Evolutionary conservation across 1,140 invertebrate genomes (phyloP).

Genomic region (Dendroctonus valens): DNA sequence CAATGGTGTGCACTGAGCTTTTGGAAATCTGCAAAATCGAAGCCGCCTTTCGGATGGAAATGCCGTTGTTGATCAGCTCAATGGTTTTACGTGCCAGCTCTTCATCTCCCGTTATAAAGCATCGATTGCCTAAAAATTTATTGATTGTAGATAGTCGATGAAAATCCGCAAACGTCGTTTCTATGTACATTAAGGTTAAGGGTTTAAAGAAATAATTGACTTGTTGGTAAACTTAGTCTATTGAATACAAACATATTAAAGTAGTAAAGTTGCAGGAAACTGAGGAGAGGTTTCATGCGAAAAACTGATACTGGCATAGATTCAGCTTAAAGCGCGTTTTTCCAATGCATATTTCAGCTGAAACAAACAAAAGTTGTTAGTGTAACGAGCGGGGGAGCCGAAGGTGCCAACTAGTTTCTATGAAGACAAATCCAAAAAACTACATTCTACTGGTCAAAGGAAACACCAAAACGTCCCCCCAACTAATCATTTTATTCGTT

Average conservation of each 20-base stretch:
- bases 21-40: conserved; percentile 21
- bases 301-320: conserved; percentile 2
- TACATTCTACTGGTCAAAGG: no score
- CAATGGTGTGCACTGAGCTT: conserved; percentile 24
- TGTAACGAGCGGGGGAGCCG: no score
- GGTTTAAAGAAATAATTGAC: no score
- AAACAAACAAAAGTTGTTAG: neutral
- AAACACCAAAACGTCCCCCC: no score
- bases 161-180: no score
- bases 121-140: conserved; percentile 23
- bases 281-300: neutral
- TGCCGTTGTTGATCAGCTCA: conserved; percentile 9
- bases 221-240: no score
- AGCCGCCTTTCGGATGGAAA: conserved; percentile 23
- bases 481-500: no score
- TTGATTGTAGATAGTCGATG: neutral
- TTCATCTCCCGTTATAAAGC: conserved; percentile 18
- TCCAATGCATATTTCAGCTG: neutral
- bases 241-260: no score
- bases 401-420: no score
- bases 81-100: conserved; percentile 8
- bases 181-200: no score
- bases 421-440: no score
- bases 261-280: neutral
- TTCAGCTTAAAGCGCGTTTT: neutral